phyloP scores from a whole-genome alignment of 2,888 invertebrate species.

The Tortricodes alternella region DNA sequence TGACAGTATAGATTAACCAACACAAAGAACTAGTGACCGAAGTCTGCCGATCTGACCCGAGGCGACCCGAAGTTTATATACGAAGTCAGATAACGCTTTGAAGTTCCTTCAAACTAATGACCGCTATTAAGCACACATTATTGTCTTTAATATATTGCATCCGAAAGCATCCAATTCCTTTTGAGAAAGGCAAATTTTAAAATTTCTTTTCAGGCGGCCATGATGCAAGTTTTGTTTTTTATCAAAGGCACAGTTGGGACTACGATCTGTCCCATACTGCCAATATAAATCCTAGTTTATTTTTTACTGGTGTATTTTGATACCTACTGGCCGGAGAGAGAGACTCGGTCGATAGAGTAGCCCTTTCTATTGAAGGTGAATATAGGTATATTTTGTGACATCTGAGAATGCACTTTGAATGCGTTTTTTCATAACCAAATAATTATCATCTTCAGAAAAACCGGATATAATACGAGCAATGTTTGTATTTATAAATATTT shows the following conservation, averaged over 20 bases:
- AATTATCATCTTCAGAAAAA: no score
- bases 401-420: no score
- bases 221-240: not conserved
- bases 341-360: no score
- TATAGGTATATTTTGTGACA: no score
- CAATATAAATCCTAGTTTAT: not conserved
- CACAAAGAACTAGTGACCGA: conserved; percentile 14
- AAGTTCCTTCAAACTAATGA: conserved; percentile 39
- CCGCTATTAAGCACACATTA: conserved; percentile 38
- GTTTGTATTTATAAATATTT: no score
- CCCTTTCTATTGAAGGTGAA: no score
- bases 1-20: conserved; percentile 7
- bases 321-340: not conserved
- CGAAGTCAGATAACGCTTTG: conserved; percentile 41
- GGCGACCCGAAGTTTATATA: conserved; percentile 41
- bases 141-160: conserved; percentile 28
- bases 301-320: not conserved
- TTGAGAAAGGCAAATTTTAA: no score
- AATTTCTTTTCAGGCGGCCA: not conserved
- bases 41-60: conserved; percentile 20
- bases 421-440: no score
- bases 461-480: no score
- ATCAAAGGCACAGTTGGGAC: not conserved
- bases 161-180: conserved; percentile 20
- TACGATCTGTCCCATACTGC: not conserved